Evolutionary conservation across 2,888 invertebrate species (phyloP).

Genomic region (Smittia aterrima): DNA sequence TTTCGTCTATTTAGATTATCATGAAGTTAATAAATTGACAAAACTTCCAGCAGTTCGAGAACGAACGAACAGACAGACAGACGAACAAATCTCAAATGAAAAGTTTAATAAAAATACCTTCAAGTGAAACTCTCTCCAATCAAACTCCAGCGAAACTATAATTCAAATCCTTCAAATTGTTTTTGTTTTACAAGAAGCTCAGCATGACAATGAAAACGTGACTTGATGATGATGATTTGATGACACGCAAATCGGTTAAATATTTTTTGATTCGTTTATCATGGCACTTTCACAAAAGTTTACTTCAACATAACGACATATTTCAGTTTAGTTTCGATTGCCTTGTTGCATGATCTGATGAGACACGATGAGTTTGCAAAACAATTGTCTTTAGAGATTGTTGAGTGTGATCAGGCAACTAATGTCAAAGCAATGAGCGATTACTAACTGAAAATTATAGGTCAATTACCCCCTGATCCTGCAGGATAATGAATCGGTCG

Average conservation of each 20-base stretch:
- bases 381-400: not conserved
- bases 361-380: not conserved
- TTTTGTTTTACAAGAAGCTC: not conserved
- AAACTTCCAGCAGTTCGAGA: no score
- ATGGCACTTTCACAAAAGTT: conserved; percentile 10
- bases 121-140: not conserved
- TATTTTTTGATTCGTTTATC: not conserved
- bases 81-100: no score
- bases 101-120: not conserved
- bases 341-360: no score
- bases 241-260: not conserved
- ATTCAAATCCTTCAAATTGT: not conserved
- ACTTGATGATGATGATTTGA: not conserved
- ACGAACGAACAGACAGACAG: no score
- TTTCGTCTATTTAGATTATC: no score
- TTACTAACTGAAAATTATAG: conserved; percentile 40
- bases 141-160: not conserved
- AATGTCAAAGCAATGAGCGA: conserved; percentile 32
- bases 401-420: conserved; percentile 7
- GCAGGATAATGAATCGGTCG: conserved; percentile 51
- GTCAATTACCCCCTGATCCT: conserved; percentile 32
- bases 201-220: not conserved
- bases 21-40: no score
- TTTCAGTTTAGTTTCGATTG: not conserved
- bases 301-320: not conserved